Conservation (phyloP, 1,140 invertebrate species). For the Octopus sinensis region DNA sequence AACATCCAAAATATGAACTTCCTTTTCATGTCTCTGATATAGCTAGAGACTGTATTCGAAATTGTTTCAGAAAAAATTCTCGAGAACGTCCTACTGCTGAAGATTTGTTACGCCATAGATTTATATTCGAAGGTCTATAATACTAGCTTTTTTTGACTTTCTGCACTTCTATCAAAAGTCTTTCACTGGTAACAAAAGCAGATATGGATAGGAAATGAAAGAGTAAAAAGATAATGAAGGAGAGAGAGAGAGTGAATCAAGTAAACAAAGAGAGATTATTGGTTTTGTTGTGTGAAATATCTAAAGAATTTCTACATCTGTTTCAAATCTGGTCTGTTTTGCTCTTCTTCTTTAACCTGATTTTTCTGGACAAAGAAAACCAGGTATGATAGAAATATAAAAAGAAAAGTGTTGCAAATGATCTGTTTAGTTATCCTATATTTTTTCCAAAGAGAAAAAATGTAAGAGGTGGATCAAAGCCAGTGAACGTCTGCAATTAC, state of each 20-base stretch:
- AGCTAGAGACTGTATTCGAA: conserved; percentile 44
- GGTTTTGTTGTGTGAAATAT: conserved; percentile 5
- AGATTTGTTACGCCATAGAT: conserved; percentile 47
- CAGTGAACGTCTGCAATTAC: too few species aligned
- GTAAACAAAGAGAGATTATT: neutral
- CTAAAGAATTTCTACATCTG: neutral
- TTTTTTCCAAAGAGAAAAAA: too few species aligned
- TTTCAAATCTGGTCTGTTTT: neutral
- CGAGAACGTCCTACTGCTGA: conserved; percentile 48
- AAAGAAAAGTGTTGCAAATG: too few species aligned
- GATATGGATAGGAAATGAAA: too few species aligned
- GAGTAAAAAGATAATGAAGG: too few species aligned
- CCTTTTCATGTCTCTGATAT: conserved; percentile 34
- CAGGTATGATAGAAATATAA: too few species aligned
- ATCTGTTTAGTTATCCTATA: too few species aligned
- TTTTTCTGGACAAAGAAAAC: too few species aligned
- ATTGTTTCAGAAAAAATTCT: conserved; percentile 42
- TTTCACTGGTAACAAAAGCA: neutral
- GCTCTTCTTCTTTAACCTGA: too few species aligned
- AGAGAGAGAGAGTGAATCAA: too few species aligned
- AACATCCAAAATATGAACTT: conserved; percentile 50
- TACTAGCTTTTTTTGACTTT: neutral
- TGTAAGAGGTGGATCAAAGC: too few species aligned
- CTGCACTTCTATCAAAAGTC: neutral
- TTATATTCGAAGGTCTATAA: conserved; percentile 38